Evolutionary conservation across 1,140 invertebrate genomes (phyloP).

Genomic region (Chrysoperla carnea): DNA sequence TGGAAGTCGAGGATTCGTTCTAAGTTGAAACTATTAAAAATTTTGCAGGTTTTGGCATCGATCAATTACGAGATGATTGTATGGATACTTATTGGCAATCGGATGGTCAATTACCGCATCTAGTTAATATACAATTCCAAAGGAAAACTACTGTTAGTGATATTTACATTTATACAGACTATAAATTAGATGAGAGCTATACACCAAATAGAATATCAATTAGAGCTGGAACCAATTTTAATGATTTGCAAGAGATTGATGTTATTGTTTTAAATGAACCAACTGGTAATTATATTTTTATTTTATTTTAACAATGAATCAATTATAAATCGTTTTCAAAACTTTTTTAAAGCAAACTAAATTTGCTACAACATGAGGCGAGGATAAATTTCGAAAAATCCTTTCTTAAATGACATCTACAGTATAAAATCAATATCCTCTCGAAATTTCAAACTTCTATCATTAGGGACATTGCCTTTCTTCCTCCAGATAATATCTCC

Average conservation of each 20-base stretch:
- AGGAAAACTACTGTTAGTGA: slow-evolving; percentile 89
- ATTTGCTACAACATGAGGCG: too few relatives aligned
- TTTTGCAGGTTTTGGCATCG: slow-evolving; percentile 81
- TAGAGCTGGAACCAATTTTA: slow-evolving; percentile 88
- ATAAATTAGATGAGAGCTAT: slow-evolving; percentile 97
- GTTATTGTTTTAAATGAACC: slow-evolving; percentile 88
- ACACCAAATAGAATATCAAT: slow-evolving; percentile 93
- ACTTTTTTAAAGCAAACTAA: too few relatives aligned
- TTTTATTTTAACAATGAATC: too few relatives aligned
- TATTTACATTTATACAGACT: slow-evolving; percentile 95
- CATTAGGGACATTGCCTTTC: too few relatives aligned
- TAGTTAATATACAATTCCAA: slow-evolving; percentile 95
- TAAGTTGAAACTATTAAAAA: too few relatives aligned
- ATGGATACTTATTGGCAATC: slow-evolving; percentile 99
- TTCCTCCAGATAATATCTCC: too few relatives aligned
- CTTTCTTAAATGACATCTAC: too few relatives aligned
- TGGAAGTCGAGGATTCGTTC: too few relatives aligned
- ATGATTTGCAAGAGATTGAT: slow-evolving; percentile 95
- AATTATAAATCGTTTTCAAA: not conserved
- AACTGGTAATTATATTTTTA: slow-evolving; percentile 37
- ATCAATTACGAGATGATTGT: slow-evolving; percentile 86
- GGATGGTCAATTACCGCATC: slow-evolving; percentile 92
- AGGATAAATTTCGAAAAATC: too few relatives aligned
- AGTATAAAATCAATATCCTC: too few relatives aligned
- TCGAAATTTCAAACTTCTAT: too few relatives aligned